Base-by-base conservation (phyloP, 2,113 vertebrate species). In the Psophia crepitans region DNA sequence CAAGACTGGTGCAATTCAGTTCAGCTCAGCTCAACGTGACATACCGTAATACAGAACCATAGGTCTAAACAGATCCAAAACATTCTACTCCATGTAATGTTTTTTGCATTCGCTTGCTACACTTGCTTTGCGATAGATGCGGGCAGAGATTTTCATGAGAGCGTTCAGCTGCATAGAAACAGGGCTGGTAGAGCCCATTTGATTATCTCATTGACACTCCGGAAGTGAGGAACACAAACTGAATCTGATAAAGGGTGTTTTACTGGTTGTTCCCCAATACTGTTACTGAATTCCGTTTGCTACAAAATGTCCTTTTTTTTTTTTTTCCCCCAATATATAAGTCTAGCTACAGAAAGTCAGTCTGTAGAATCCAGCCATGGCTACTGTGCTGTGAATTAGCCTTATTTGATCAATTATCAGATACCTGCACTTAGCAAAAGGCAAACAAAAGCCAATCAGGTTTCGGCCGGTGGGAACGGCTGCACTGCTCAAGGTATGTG, bases 361-460 rank as follows among this genome's bases (percentile, higher is more conserved):
- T 95, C 44, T 97, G 96, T 84, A 95, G 97, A 95, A 95, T 96
- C 96, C 91, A 93, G 97, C 95, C 93, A 85, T 93, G 89, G 97
- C 95, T 90, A 91, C 97, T 94, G 97, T 95, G 97, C 98, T 97
- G 97, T 95, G 71, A 89, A 85, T 98, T 93, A 97, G 98, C 98
- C 97, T 97, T 95, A 96, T 96, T 91, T 93, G 98, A 97, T 97
- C 98, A 97, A 94, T 70, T 64, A 97, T 97, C 97, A 97, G 97
- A 96, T 93, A 97, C 97, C 96, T 96, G 97, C 96, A 96, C 97
- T 92, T 92, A 96, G 98, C 97, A 96, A 97, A 98, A 85, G 89
- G 97, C 97, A 98, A 97, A 97, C 97, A 89, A 97, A 95, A 98
- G 98, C 96, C 96, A 95, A 97, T 92, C 94, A 96, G 96, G 96